These are phyloP conservation scores for Hofmannophila pseudospretella DNA, from an alignment of 2,888 invertebrate species.

Conservation along the genomic window DNA sequence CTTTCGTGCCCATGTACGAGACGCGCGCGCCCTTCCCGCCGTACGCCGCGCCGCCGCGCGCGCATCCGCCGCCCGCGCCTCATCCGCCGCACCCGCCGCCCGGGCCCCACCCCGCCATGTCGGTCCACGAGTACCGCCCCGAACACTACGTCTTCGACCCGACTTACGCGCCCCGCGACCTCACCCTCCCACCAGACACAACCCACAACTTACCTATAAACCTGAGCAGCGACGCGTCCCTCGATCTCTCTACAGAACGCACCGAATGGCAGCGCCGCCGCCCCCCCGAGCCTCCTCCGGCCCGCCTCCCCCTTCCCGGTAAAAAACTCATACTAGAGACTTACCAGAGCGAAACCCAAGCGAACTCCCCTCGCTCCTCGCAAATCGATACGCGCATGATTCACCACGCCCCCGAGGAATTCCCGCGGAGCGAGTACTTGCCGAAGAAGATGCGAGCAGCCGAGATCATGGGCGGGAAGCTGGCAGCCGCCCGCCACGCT, in stretches of 20 bases:
- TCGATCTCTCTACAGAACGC: constrained; percentile 63
- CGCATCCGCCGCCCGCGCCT: constrained; percentile 18
- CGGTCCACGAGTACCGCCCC: constrained; percentile 51
- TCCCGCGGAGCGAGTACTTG: constrained; percentile 59
- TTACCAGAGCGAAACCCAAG: constrained; percentile 65
- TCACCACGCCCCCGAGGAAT: constrained; percentile 32
- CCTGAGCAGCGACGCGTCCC: constrained; percentile 67
- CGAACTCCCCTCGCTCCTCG: constrained; percentile 26
- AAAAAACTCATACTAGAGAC: constrained; percentile 71
- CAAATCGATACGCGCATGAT: constrained; percentile 12
- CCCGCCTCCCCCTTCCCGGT: constrained; percentile 62
- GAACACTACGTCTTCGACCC: constrained; percentile 53
- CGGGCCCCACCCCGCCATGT: constrained; percentile 8
- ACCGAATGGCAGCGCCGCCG: constrained; percentile 60
- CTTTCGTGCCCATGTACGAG: constrained; percentile 31
- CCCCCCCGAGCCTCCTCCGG: constrained; percentile 34
- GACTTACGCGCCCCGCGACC: constrained; percentile 46
- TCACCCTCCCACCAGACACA: constrained; percentile 42
- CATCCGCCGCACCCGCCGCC: constrained; percentile 3
- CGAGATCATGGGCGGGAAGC: constrained; percentile 66
- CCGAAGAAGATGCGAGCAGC: constrained; percentile 75
- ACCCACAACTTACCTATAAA: constrained; percentile 68
- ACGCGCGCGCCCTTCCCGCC: constrained; percentile 33
- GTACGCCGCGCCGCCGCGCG: constrained; percentile 29
- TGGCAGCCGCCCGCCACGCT: constrained; percentile 44